Percentiles rank a stretch among this genome's conserved stretches.
Evolutionary conservation across 2,888 invertebrate genomes (phyloP).

Genomic region (Suillia variegata): DNA sequence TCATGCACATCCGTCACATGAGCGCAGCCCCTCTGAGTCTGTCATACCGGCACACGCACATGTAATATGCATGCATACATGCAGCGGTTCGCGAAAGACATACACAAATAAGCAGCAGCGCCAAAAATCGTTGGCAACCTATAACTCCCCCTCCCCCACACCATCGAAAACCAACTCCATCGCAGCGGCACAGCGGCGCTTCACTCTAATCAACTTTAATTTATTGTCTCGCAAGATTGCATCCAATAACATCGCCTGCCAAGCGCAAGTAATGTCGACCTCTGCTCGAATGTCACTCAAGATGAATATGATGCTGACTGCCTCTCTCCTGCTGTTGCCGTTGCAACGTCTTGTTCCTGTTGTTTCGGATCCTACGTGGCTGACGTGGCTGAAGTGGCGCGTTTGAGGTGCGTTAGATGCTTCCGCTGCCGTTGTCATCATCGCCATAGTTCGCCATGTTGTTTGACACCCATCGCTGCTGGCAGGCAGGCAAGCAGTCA

Average conservation of each 20-base stretch:
- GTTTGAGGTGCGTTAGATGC: not conserved
- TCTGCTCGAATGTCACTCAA: not conserved
- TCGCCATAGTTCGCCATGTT: too few species aligned
- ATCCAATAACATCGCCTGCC: constrained; percentile 5
- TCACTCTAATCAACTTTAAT: constrained; percentile 4
- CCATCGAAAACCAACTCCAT: not conserved
- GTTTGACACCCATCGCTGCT: not conserved
- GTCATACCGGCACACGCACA: not conserved
- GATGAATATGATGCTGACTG: not conserved
- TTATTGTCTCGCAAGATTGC: constrained; percentile 5
- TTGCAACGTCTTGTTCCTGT: not conserved
- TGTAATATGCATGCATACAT: not conserved
- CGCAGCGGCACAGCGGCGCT: not conserved
- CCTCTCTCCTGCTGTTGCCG: too few species aligned
- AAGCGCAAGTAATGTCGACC: constrained; percentile 2
- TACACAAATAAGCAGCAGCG: not conserved
- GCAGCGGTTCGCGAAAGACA: too few species aligned
- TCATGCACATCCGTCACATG: not conserved
- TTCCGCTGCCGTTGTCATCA: not conserved
- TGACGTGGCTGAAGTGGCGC: too few species aligned
- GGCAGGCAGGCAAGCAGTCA: not conserved
- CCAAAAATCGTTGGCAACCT: not conserved
- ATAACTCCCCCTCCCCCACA: not conserved
- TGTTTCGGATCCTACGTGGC: too few species aligned
- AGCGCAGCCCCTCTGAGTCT: not conserved